Base-by-base conservation (phyloP, 2,888 invertebrate species). In the Xestia ashworthii region DNA sequence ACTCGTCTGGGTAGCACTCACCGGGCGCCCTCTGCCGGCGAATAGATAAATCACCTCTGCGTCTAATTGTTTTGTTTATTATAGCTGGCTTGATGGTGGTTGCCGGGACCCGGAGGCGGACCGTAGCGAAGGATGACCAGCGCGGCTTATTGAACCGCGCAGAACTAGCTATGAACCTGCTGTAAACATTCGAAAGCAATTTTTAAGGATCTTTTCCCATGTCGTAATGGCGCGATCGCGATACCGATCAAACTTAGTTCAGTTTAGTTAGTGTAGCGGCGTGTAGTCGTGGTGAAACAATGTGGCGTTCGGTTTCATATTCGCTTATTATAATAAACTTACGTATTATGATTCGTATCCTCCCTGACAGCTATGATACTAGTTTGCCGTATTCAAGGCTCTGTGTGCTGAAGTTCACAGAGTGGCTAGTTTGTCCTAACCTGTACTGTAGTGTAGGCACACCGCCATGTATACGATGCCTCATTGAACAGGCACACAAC, bases 51-150 rank as follows among this genome's bases (percentile, higher is more conserved):
- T 77, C 64, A 78, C 48, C 25, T 69, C 55, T 32, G 8, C 22
- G 22, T 66, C 44, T 70, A 58, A 77, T 65, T 70, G 70, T 70
- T 50, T 78, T 70, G 70, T 78, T 77, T 76, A 75, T 68, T 60
- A 64, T 64, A 50, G 25, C 38, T 25, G 46, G 48, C 55, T 69
- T 48, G 48, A 41, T 32, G 32, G 32, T n/a, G n/a, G n/a, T n/a
- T n/a, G n/a, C n/a, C n/a, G n/a, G n/a, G n/a, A n/a, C n/a, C n/a
- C n/a, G n/a, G n/a, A n/a, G n/a, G n/a, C n/a, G n/a, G n/a, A n/a
- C n/a, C n/a, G n/a, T n/a, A n/a, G n/a, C n/a, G 14, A 14, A 4
- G 32, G 65, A 44, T 32, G 32, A 25, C 48, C 48, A 73, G 55
- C 5, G 66, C 19, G 74, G 60, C 25, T 19, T 8, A 3, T 25